Base-by-base conservation (phyloP, 2,113 vertebrate species). In the Haemorhous mexicanus region DNA sequence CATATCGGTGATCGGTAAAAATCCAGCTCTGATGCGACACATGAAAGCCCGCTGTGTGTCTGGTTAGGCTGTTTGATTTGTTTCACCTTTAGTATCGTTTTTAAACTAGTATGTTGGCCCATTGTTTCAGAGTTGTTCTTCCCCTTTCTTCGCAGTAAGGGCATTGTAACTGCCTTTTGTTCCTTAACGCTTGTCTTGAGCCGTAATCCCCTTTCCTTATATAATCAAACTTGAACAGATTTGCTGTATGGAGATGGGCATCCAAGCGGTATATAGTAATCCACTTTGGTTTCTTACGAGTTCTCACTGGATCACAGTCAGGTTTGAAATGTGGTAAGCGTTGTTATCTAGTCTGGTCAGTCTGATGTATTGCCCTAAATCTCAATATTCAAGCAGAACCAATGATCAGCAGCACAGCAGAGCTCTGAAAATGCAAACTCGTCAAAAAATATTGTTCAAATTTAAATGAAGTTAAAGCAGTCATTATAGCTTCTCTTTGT, bases 151-250 rank as follows among this genome's bases (percentile, higher is more conserved):
- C 26, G 2, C 27, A 21, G 26, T 33, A n/a, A 82, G 62, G 53
- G 26, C 41, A 50, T 47, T 87, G 0, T 43, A 72, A 47, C 18
- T 95, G 77, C 76, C 89, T 94, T 94, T 91, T 94, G 93, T 95
- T 95, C 44, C 52, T 75, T 72, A 22, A 74, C n/a, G 11, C 50
- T 44, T 78, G 69, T 84, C n/a, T 46, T 55, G 49, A 67, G 33
- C 37, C 1, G 5, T 91, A 91, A 82, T 91, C 66, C 39, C 37
- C 32, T 84, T 90, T 87, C 35, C 61, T 95, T 90, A 64, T 63
- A 33, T 93, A 94, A 90, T 88, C 61, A 67, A 77, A 94, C 63
- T 39, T 74, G 79, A 79, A 52, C 39, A 74, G 90, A 70, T 94
- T 93, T 91, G 59, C 90, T 93, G 59, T 52, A n/a, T 39, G 89